phyloP scores from a whole-genome alignment of 2,797 vertebrate species.

The Molossus molossus region DNA sequence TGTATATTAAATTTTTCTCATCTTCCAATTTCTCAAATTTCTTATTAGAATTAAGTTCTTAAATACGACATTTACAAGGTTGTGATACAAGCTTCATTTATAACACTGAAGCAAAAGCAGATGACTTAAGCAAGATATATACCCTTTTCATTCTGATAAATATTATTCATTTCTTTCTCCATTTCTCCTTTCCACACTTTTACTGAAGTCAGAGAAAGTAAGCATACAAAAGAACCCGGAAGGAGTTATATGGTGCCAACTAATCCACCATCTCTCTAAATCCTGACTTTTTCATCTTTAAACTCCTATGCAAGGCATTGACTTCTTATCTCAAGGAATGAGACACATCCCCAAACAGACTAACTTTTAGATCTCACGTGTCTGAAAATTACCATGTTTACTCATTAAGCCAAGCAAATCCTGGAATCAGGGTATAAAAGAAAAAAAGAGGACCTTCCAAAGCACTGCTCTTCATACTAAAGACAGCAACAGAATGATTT shows the following conservation, averaged over 20 bases:
- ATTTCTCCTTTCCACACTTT: not conserved
- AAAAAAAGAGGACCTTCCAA: not conserved
- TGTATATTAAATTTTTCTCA: not conserved
- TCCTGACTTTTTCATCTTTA: slow-evolving; percentile 44
- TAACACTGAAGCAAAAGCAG: not conserved
- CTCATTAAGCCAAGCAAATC: slow-evolving; percentile 54
- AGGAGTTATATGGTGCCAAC: slow-evolving; percentile 49
- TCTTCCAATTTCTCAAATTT: slow-evolving; percentile 44
- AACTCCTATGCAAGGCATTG: slow-evolving; percentile 11
- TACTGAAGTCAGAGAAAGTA: not conserved
- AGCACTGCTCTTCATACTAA: not conserved
- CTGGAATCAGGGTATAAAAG: not conserved
- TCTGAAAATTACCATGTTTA: slow-evolving; percentile 60
- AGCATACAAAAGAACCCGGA: slow-evolving; percentile 23
- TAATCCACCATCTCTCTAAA: slow-evolving; percentile 51
- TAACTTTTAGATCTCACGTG: slow-evolving; percentile 32
- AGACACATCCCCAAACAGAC: not conserved
- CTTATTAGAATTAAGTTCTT: slow-evolving; percentile 29
- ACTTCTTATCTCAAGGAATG: slow-evolving; percentile 64
- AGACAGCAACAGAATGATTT: not conserved
- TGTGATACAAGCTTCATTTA: not conserved
- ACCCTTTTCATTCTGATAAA: not conserved
- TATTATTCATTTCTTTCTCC: slow-evolving; percentile 29
- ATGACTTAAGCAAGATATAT: not conserved
- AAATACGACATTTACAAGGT: slow-evolving; percentile 35